Base-by-base conservation (phyloP, 1,140 invertebrate species). In the Drosophila saltans region DNA sequence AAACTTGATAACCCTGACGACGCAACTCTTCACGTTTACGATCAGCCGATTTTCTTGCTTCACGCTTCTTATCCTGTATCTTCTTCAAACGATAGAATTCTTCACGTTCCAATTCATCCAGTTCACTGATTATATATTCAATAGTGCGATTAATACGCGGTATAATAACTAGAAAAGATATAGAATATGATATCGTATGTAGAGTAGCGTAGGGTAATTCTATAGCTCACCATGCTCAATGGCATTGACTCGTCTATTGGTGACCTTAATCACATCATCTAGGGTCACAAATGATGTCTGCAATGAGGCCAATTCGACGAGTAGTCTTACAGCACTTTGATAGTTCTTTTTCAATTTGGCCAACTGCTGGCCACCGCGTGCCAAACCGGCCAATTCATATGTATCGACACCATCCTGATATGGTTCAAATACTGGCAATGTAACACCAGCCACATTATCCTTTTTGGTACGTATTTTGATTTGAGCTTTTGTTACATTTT, bases 381-480 rank as follows among this genome's bases (percentile, higher is more conserved):
- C 97, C 63, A 99, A 93, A 83, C 98, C 98, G 78, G 98, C 97
- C 75, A 99, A 92, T 92, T 99, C 98, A 89, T 98, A 98, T 2
- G 96, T 97, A 92, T 99, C 98, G 30, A 96, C 95, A 65, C 98
- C 98, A 94, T 99, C 98, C 89, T 97, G 96, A 92, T 99, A 99
- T 8, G 97, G 96, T 92, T 99, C 98, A 92, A 99, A 99, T 11
- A 99, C 95, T 24, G 98, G 98, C 68, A 99, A 93, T 73, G 96
- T 97, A 0, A 99, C 98, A 94, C 98, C 99, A 78, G 99, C 99
- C 40, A 99, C 99, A 94, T 99, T 99, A 92, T 99, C 99, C 93
- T 99, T 99, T 93, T 98, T 99, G 70, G 98, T 98, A 57, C 98
- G 95, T 67, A 99, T 98, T 94, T 99, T 99, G 59, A 99, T 98